A percentile compares a stretch with the other conserved stretches of the same genome.
Evolutionary conservation across 2,797 vertebrate species (phyloP).

Genomic region (Denticeps clupeoides): DNA sequence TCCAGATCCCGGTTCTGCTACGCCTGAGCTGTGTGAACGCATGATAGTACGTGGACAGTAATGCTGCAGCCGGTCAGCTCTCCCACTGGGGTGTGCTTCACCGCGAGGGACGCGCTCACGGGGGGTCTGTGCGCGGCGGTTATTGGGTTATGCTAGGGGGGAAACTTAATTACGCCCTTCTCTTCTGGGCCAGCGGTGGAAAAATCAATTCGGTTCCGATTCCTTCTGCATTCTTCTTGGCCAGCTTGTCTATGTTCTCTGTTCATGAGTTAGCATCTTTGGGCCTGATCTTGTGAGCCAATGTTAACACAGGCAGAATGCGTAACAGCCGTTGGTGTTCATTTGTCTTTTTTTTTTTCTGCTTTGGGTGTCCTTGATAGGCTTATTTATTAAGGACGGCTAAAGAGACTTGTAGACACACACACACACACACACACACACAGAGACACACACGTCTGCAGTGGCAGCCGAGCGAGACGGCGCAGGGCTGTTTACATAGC

Average conservation of each 20-base stretch:
- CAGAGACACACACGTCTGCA: conserved; percentile 15
- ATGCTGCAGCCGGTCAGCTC: no score
- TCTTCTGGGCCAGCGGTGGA: neutral
- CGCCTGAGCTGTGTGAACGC: no score
- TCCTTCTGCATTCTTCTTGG: neutral
- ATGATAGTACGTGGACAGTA: no score
- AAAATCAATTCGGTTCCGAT: neutral
- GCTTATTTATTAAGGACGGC: neutral
- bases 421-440: conserved; percentile 8
- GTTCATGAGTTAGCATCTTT: neutral
- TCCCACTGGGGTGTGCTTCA: neutral
- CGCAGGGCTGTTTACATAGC: conserved; percentile 36
- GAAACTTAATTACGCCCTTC: neutral
- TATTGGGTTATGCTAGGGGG: neutral
- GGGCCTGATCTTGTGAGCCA: neutral
- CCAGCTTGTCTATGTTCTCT: neutral
- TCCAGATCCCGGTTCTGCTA: no score
- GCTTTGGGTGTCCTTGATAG: no score
- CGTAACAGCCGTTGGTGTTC: neutral
- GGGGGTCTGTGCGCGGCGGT: neutral
- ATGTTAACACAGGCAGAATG: neutral
- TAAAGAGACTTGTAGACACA: conserved; percentile 7
- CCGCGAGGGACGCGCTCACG: neutral
- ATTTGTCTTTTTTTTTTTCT: neutral
- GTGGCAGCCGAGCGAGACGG: conserved; percentile 32